Evolutionary conservation across 2,113 vertebrate species (phyloP).

Genomic region (Corythaeola cristata): DNA sequence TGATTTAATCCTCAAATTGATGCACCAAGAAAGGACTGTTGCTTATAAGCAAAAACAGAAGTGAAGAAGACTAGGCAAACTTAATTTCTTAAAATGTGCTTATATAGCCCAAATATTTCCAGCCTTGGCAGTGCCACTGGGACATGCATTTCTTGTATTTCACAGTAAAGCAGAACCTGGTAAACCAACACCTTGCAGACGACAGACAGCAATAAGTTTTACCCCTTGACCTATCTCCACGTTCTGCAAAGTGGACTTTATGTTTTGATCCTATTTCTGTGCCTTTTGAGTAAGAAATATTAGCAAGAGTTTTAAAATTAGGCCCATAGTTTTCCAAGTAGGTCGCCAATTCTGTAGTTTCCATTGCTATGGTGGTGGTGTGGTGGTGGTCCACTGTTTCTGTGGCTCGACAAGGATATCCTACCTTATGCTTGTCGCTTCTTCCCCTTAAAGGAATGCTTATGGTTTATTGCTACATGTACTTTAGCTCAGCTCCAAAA

Average conservation of each 20-base stretch:
- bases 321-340: background rate
- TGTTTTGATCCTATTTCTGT: background rate
- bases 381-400: background rate
- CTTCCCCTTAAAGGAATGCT: background rate
- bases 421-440: background rate
- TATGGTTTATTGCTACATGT: background rate
- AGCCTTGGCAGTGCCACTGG: background rate
- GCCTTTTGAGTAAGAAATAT: background rate
- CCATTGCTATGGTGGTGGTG: background rate
- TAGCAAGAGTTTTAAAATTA: background rate
- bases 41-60: background rate
- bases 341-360: background rate
- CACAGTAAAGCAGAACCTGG: background rate
- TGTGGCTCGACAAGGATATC: background rate
- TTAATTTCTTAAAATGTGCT: background rate
- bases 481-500: background rate
- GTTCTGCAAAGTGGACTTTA: background rate
- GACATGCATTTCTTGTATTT: background rate
- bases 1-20: background rate
- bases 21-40: background rate
- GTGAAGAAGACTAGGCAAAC: background rate
- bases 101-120: background rate
- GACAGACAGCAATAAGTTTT: background rate
- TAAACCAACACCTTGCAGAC: background rate
- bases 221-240: background rate